Percentiles rank a stretch among this genome's conserved stretches.
phyloP scores from a whole-genome alignment of 2,113 vertebrate genomes.

The Saccopteryx bilineata region DNA sequence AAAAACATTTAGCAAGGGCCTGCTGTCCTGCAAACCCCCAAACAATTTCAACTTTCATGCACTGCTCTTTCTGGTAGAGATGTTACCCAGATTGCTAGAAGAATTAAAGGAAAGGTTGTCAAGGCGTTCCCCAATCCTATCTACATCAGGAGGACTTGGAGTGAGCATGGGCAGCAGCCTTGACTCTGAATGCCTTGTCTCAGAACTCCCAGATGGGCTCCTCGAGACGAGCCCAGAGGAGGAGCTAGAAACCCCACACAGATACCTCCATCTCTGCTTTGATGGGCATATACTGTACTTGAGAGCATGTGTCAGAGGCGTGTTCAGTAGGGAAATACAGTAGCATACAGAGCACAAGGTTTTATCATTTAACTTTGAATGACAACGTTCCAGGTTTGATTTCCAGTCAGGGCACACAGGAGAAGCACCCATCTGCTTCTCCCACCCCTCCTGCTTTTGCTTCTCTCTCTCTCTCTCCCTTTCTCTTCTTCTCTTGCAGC shows the following conservation, averaged over 20 bases:
- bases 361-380: not conserved
- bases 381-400: no score
- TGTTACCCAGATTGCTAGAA: not conserved
- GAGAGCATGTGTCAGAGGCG: accelerated
- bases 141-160: not conserved
- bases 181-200: not conserved
- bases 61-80: not conserved
- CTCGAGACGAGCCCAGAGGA: not conserved
- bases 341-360: accelerated
- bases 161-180: not conserved
- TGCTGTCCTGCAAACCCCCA: not conserved
- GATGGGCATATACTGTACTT: not conserved
- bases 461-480: no score
- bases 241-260: accelerated
- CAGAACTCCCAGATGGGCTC: not conserved
- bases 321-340: accelerated
- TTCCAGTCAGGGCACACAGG: no score
- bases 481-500: no score
- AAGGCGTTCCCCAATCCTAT: not conserved
- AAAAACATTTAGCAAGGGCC: not conserved
- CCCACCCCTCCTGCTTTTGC: no score
- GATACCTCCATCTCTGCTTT: not conserved
- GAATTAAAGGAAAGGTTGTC: not conserved
- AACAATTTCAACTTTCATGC: not conserved
- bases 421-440: no score